Evolutionary conservation across 2,888 invertebrate species (phyloP).

Genomic region (Calameuta pallipes): DNA sequence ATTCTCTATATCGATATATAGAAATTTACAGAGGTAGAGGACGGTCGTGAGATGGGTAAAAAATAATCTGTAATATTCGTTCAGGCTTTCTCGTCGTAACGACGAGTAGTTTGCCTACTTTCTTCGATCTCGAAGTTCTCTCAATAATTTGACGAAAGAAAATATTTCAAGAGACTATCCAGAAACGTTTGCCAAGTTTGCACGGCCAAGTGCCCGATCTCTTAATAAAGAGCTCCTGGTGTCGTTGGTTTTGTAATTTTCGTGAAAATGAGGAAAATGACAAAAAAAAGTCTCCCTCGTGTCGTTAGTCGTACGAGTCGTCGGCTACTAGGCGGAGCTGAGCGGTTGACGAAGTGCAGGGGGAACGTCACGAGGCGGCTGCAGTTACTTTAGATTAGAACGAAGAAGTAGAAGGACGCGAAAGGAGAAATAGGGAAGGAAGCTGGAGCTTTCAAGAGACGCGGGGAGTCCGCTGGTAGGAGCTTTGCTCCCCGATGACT

Average conservation of each 20-base stretch:
- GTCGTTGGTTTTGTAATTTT: neutral
- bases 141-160: neutral
- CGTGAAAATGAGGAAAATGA: neutral
- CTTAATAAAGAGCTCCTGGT: neutral
- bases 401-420: conserved; percentile 29
- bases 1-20: neutral
- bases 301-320: neutral
- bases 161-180: neutral
- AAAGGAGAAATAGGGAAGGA: conserved; percentile 23
- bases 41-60: neutral
- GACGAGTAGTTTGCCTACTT: neutral
- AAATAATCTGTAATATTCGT: neutral
- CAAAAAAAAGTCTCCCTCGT: neutral
- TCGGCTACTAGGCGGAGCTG: neutral
- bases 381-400: conserved; percentile 9
- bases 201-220: neutral
- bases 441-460: conserved; percentile 4
- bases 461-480: neutral
- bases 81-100: neutral
- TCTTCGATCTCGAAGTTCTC: neutral
- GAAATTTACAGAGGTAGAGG: neutral
- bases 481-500: neutral
- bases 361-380: neutral
- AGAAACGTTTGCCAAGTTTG: neutral
- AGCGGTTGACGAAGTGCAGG: neutral